A percentile compares a stretch with the other conserved stretches of the same genome.
Evolutionary conservation across 2,113 vertebrate genomes (phyloP).

Genomic region (Orthonyx spaldingii): DNA sequence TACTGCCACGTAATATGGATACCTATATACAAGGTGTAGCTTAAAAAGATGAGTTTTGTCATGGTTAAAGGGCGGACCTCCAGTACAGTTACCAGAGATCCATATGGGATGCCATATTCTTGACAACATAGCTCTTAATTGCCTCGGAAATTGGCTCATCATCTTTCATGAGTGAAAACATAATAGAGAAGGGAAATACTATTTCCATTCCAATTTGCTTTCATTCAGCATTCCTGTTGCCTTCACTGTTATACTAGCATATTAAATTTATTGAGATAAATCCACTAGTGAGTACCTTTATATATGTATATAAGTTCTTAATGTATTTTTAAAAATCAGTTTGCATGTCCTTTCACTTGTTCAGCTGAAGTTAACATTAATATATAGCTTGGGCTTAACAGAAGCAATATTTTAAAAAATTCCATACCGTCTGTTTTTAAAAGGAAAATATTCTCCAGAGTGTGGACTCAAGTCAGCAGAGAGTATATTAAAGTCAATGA

Average conservation of each 20-base stretch:
- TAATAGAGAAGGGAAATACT: background rate
- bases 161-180: background rate
- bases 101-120: conserved; percentile 33
- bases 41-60: background rate
- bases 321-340: background rate
- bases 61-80: background rate
- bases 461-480: background rate
- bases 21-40: background rate
- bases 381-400: background rate
- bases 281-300: background rate
- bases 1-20: background rate
- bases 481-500: background rate
- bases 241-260: background rate
- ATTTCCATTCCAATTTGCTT: background rate
- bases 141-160: background rate
- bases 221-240: background rate
- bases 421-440: background rate
- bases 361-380: background rate
- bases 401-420: background rate
- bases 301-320: background rate
- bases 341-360: background rate
- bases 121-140: conserved; percentile 46
- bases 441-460: background rate
- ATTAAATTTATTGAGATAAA: background rate
- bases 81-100: background rate